These are phyloP conservation scores for Camptogramma bilineatum DNA, from an alignment of 2,888 invertebrate species.

Conservation along the genomic window DNA sequence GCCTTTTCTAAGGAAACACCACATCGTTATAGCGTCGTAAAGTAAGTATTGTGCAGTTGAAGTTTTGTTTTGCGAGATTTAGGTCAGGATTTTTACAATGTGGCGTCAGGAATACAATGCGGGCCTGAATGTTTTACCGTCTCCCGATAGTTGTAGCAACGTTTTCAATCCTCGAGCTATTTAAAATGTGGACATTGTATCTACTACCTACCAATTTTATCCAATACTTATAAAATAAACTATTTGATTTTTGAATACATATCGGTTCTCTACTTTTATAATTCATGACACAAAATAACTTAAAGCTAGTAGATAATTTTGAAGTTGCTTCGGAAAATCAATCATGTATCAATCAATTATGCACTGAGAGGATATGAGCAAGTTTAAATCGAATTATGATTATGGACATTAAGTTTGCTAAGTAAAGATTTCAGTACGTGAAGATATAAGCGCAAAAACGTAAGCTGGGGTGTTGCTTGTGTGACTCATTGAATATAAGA, in stretches of 20 bases:
- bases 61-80: constrained; percentile 83
- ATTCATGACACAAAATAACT: neutral
- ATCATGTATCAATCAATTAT: constrained; percentile 15
- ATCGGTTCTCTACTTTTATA: no score
- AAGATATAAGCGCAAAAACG: constrained; percentile 33
- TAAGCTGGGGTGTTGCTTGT: constrained; percentile 47
- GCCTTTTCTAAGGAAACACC: constrained; percentile 83
- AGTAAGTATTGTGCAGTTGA: constrained; percentile 78
- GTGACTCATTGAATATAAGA: constrained; percentile 59
- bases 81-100: constrained; percentile 82
- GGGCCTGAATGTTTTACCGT: constrained; percentile 65
- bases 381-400: constrained; percentile 11
- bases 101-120: constrained; percentile 77
- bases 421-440: constrained; percentile 22
- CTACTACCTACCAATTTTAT: neutral
- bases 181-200: constrained; percentile 30
- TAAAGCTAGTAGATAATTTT: neutral
- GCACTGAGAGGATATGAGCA: neutral
- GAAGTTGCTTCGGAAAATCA: constrained; percentile 7
- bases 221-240: neutral
- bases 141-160: constrained; percentile 52
- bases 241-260: no score
- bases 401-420: constrained; percentile 8
- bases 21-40: constrained; percentile 84
- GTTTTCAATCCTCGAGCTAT: constrained; percentile 33